These are phyloP conservation scores for Limnephilus rhombicus DNA, from an alignment of 2,888 invertebrate genomes.

Conservation along the genomic window DNA sequence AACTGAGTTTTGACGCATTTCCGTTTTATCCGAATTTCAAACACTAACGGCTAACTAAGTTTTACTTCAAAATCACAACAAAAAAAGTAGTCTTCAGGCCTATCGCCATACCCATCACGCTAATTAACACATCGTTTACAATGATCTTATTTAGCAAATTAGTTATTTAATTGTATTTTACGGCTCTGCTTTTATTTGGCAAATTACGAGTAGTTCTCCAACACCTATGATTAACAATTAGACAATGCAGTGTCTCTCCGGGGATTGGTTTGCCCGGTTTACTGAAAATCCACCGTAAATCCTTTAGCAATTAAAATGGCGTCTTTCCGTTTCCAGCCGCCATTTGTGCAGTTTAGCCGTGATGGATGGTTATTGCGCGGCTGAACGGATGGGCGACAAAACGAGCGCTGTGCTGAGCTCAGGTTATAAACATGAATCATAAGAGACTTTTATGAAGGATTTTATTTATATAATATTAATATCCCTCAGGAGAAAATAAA, in stretches of 20 bases:
- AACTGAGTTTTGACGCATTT: no score
- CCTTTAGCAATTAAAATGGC: conserved; percentile 58
- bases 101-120: no score
- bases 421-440: conserved; percentile 47
- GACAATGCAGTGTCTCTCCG: background rate
- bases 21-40: no score
- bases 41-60: no score
- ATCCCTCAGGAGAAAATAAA: background rate
- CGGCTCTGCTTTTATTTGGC: background rate
- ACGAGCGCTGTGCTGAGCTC: conserved; percentile 43
- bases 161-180: background rate
- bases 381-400: conserved; percentile 33
- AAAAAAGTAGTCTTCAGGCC: no score
- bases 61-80: no score
- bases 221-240: background rate
- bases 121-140: no score
- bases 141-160: no score
- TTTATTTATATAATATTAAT: background rate
- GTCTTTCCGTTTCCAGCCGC: conserved; percentile 31
- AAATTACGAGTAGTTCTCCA: background rate
- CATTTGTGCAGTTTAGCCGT: conserved; percentile 57
- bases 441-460: conserved; percentile 1
- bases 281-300: conserved; percentile 31
- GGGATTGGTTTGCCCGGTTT: background rate
- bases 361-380: conserved; percentile 60